Conservation (phyloP, 2,888 invertebrate genomes). For the Minunthozetes semirufus region DNA sequence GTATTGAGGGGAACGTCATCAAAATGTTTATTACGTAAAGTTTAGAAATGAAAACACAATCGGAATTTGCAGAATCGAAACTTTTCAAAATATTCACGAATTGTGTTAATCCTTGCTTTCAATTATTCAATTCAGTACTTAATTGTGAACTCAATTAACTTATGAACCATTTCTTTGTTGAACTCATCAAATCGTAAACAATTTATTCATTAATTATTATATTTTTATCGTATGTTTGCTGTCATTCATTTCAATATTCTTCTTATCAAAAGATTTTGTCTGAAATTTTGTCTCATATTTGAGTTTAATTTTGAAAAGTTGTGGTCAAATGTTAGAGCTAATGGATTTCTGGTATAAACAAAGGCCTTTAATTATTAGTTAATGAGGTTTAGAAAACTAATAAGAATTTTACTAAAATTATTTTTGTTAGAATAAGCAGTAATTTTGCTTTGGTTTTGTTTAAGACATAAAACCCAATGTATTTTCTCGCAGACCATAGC, state of each 20-base stretch:
- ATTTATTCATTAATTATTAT: no score
- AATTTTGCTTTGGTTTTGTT: not conserved
- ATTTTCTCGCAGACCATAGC: not conserved
- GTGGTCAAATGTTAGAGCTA: no score
- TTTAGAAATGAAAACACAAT: not conserved
- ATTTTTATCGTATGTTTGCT: no score
- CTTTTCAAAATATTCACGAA: not conserved
- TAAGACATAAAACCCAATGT: conserved; percentile 19
- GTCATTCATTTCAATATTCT: no score
- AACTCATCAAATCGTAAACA: no score
- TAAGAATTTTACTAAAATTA: conserved; percentile 3
- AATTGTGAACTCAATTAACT: no score
- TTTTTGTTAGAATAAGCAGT: conserved; percentile 26
- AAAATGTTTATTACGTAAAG: conserved; percentile 3
- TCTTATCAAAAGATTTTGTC: no score
- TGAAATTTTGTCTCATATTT: no score
- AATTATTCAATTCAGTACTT: not conserved
- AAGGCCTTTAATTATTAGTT: not conserved
- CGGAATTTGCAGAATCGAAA: not conserved
- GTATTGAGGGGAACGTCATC: conserved; percentile 6
- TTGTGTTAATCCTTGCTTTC: not conserved
- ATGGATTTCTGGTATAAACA: no score
- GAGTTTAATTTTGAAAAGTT: no score
- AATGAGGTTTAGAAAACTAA: not conserved
- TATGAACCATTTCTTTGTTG: no score